Percentiles rank a stretch among this genome's conserved stretches.
phyloP scores from a whole-genome alignment of 2,888 invertebrate genomes.

The Apodemia mormo region DNA sequence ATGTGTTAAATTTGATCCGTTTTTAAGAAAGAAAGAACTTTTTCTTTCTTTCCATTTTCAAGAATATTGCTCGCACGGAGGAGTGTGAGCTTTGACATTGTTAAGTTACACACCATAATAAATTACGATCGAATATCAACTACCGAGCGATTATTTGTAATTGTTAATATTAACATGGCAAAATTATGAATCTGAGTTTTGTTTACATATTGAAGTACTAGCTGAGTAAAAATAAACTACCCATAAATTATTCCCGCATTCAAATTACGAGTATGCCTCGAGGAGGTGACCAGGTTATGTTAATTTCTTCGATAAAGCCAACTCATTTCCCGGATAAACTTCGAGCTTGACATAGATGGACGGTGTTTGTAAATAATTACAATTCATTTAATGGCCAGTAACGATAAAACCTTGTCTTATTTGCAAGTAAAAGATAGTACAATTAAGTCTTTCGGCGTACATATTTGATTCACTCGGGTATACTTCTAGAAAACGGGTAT shows the following conservation, averaged over 20 bases:
- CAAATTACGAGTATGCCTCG: constrained; percentile 7
- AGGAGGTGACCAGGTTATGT: constrained; percentile 46
- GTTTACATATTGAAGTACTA: neutral
- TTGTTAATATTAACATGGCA: too few relatives aligned
- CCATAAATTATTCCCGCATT: neutral
- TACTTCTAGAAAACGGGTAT: neutral
- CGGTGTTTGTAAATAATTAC: constrained; percentile 6
- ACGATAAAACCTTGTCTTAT: neutral
- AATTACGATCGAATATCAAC: too few relatives aligned
- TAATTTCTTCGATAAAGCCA: constrained; percentile 62
- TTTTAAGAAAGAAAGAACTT: too few relatives aligned
- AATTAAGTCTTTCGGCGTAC: neutral
- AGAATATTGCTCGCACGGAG: too few relatives aligned
- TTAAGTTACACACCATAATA: too few relatives aligned
- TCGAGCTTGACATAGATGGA: constrained; percentile 11
- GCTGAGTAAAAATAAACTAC: neutral
- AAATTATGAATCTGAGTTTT: neutral
- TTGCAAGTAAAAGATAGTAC: neutral
- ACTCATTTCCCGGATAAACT: constrained; percentile 60
- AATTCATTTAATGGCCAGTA: constrained; percentile 1
- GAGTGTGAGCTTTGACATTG: too few relatives aligned
- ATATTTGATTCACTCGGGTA: neutral
- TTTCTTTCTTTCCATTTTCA: too few relatives aligned
- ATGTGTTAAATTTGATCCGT: too few relatives aligned
- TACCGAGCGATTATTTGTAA: too few relatives aligned